Percentiles rank a stretch among this genome's conserved stretches.
phyloP scores from a whole-genome alignment of 2,888 invertebrate genomes.

The Drosophila atroscutellata region DNA sequence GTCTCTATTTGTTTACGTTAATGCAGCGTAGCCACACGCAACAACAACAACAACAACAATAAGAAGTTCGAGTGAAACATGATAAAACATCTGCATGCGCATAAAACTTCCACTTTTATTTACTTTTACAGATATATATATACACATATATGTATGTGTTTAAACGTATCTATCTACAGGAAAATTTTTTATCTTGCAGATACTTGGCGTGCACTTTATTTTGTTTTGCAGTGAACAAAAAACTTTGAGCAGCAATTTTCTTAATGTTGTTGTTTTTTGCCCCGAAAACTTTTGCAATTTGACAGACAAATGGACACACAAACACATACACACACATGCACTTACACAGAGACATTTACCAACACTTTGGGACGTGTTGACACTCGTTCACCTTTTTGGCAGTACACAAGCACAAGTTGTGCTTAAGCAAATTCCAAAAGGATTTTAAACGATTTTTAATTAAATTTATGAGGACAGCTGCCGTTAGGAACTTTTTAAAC shows the following conservation, averaged over 20 bases:
- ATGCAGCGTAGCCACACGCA: slow-evolving; percentile 54
- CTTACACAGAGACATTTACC: background rate
- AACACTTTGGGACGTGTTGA: slow-evolving; percentile 73
- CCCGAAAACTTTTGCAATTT: slow-evolving; percentile 50
- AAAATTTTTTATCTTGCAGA: slow-evolving; percentile 66
- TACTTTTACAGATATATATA: background rate
- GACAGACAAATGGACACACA: slow-evolving; percentile 28
- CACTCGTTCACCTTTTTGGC: slow-evolving; percentile 65
- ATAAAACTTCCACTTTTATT: slow-evolving; percentile 60
- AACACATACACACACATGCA: slow-evolving; percentile 30
- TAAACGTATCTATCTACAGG: slow-evolving; percentile 18
- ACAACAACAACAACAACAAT: slow-evolving; percentile 33
- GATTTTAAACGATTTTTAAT: slow-evolving; percentile 78
- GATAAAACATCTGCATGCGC: slow-evolving; percentile 66
- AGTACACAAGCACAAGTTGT: slow-evolving; percentile 33
- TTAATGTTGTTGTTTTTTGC: slow-evolving; percentile 44
- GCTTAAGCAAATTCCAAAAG: slow-evolving; percentile 56
- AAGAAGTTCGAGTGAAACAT: slow-evolving; percentile 8
- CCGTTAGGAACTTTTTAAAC: slow-evolving; percentile 49
- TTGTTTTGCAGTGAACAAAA: slow-evolving; percentile 42
- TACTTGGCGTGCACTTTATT: slow-evolving; percentile 52
- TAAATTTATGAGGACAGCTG: slow-evolving; percentile 76
- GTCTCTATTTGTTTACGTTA: slow-evolving; percentile 75
- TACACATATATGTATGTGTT: background rate
- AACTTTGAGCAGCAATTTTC: slow-evolving; percentile 45